Base-by-base conservation (phyloP, 2,113 vertebrate genomes). In the Acrocephalus arundinaceus region DNA sequence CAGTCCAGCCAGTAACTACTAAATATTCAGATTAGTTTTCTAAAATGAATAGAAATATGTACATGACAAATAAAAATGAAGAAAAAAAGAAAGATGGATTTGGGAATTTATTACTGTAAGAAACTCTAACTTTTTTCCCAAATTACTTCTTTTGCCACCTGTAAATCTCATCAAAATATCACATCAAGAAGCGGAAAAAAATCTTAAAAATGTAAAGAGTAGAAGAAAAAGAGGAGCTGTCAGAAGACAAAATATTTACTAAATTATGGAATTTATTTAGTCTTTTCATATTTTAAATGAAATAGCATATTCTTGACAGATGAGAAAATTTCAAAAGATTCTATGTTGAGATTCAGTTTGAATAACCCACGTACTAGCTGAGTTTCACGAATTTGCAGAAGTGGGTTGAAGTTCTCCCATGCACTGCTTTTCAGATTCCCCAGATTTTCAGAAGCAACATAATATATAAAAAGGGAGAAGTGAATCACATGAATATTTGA, bases 241-340 rank as follows among this genome's bases (percentile, higher is more conserved):
- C 89, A 96, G 33, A 87, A 93, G 67, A 72, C 75, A 94, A 95
- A 95, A 87, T 97, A 95, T 96, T 96, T 94, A 90, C 92, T 91
- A 73, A 97, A 94, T 90, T 96, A 91, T 63, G 21, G 61, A 91
- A 85, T 94, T 74, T 68, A 76, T 87, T 94, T 88, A 74, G 39
- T 57, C 63, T 93, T 93, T 95, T 95, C 48, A 51, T 55, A 74
- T 46, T 74, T 90, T 95, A 96, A 97, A 83, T 90, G 67, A 87
- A 95, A 89, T 96, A 89, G 18, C 78, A 74, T 80, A 48, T 74
- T 84, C 52, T 83, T 94, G 94, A 93, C 94, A 97, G 95, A 91
- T 83, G 67, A 97, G 63, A 37, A 91, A 83, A 91, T 95, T 93
- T 97, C 91, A 94, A 95, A 95, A 85, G 82, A 79, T 75, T 91